Base-by-base conservation (phyloP, 2,797 vertebrate species). In the Diglossa cyanea region DNA sequence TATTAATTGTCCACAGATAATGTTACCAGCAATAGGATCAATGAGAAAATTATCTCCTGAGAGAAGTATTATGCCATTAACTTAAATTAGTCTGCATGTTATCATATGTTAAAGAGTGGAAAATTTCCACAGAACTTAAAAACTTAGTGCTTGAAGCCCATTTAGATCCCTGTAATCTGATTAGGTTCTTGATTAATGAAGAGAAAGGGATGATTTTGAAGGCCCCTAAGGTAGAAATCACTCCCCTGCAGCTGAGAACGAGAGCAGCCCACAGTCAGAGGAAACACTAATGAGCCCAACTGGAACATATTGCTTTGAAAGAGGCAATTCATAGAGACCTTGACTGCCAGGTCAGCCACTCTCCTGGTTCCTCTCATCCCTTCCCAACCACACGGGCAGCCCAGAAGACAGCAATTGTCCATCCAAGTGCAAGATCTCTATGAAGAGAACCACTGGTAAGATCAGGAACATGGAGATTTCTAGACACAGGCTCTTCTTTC, bases 141-240 rank as follows among this genome's bases (percentile, higher is more conserved):
- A 77, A 71, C 3, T 21, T 53, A 54, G 24, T 40, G 31, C 25
- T 45, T 90, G 8, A 60, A 85, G 33, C 51, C 31, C 8, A 40
- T 74, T 87, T 73, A 45, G 37, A 79, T 35, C 7, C 25, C 70
- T 66, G 28, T 51, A 72, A 93, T 84, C 17, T 93, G 67, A 79
- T 73, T 67, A 94, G 23, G n/a, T n/a, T 35, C 39, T 83, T 86
- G 61, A 92, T 58, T 74, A 93, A 92, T 50, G 54, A 87, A 86
- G 57, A 90, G 67, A 91, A 19, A 79, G 17, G 18, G 71, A 80
- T 39, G 21, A 91, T 67, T 82, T 4, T 76, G 84, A 89, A 86
- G 48, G 47, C 20, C 23, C 26, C 31, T 60, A 17, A 78, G 63
- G 70, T 37, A 80, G 9, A 4, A 71, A 57, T 54, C 45, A 65